Percentiles rank a stretch among this genome's conserved stretches.
phyloP scores from a whole-genome alignment of 2,888 invertebrate species.

The Caenorhabditis imperialis region DNA sequence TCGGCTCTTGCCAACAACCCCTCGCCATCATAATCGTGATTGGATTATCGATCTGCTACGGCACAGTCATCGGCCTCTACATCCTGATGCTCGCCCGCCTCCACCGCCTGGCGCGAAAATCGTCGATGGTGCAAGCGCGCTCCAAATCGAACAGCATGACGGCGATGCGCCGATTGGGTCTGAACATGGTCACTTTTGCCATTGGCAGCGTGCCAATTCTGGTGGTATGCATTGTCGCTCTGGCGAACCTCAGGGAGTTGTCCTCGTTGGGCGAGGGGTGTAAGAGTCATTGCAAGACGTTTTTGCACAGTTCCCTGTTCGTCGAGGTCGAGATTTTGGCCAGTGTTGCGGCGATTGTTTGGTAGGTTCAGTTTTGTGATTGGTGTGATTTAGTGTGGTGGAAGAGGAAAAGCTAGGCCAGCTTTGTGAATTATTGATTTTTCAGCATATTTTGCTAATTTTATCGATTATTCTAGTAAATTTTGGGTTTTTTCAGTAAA shows the following conservation, averaged over 20 bases:
- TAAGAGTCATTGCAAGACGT: conserved; percentile 70
- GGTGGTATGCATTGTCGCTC: conserved; percentile 69
- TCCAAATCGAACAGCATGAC: conserved; percentile 51
- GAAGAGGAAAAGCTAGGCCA: too few species aligned
- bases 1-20: conserved; percentile 67
- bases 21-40: conserved; percentile 68
- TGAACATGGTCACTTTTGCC: conserved; percentile 70
- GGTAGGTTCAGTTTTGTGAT: too few species aligned
- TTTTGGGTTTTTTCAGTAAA: too few species aligned
- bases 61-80: conserved; percentile 68
- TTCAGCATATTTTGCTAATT: too few species aligned
- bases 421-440: too few species aligned
- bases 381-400: too few species aligned
- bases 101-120: conserved; percentile 38
- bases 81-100: conserved; percentile 58
- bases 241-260: conserved; percentile 62
- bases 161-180: conserved; percentile 70
- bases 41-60: conserved; percentile 63
- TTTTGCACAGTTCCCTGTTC: conserved; percentile 65
- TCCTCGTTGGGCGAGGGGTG: conserved; percentile 62
- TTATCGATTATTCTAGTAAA: too few species aligned
- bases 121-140: conserved; percentile 35
- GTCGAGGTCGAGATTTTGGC: conserved; percentile 72
- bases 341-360: conserved; percentile 70
- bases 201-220: conserved; percentile 70